phyloP scores from a whole-genome alignment of 1,140 invertebrate genomes.

The Piezodorus guildinii region DNA sequence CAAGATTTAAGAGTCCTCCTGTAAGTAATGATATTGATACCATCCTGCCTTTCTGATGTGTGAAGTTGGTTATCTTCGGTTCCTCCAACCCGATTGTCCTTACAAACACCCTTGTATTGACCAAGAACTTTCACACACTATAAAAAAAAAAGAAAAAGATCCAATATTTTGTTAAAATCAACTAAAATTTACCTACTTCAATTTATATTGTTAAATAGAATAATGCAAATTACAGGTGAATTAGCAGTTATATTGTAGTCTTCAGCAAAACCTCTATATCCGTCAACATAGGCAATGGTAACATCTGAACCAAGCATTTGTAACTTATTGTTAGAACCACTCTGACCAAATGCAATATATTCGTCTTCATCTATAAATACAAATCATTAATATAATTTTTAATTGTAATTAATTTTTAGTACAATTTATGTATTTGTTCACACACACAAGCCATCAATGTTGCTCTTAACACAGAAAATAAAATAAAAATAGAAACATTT shows the following conservation, averaged over 20 bases:
- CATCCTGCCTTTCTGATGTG: conserved; percentile 53
- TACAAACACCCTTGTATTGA: conserved; percentile 73
- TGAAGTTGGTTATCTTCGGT: conserved; percentile 65
- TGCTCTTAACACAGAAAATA: too few relatives aligned
- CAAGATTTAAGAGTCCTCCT: conserved; percentile 56
- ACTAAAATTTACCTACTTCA: neutral
- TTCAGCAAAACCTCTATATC: conserved; percentile 52
- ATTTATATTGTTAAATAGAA: neutral
- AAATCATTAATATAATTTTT: conserved; percentile 14
- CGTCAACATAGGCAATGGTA: conserved; percentile 62
- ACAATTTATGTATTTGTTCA: too few relatives aligned
- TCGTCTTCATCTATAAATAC: conserved; percentile 50
- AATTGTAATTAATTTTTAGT: too few relatives aligned
- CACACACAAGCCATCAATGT: too few relatives aligned
- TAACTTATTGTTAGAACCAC: conserved; percentile 53
- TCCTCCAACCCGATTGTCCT: conserved; percentile 61
- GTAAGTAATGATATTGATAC: conserved; percentile 67
- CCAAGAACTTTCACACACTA: conserved; percentile 75
- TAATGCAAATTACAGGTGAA: conserved; percentile 49
- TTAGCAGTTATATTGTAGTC: conserved; percentile 80
- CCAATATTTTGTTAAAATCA: conserved; percentile 12
- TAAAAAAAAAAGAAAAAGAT: conserved; percentile 24
- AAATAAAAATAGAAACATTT: too few relatives aligned
- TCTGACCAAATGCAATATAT: conserved; percentile 79
- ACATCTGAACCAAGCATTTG: conserved; percentile 81